phyloP scores from a whole-genome alignment of 1,140 invertebrate species.

The Elymnias hypermnestra region DNA sequence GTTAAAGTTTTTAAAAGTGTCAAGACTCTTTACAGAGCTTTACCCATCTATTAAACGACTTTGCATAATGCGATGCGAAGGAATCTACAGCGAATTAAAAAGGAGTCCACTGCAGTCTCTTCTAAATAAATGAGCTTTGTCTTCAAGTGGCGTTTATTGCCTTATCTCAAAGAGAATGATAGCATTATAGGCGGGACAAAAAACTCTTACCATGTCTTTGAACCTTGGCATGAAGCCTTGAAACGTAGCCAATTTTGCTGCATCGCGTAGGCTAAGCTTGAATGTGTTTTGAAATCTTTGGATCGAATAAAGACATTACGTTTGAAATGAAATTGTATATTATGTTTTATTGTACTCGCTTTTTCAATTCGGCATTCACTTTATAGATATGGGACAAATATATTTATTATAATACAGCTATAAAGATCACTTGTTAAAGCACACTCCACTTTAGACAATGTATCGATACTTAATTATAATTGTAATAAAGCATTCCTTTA shows the following conservation, averaged over 20 bases:
- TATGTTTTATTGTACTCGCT: too few species aligned
- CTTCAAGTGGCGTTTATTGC: slow-evolving; percentile 67
- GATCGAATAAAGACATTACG: slow-evolving; percentile 25
- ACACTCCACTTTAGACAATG: too few species aligned
- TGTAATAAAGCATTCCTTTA: too few species aligned
- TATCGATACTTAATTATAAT: too few species aligned
- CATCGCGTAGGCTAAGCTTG: slow-evolving; percentile 44
- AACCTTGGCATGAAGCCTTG: slow-evolving; percentile 64
- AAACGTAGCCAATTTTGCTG: slow-evolving; percentile 56
- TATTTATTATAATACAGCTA: too few species aligned
- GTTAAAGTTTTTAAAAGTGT: slow-evolving; percentile 21
- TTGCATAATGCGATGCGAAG: slow-evolving; percentile 48
- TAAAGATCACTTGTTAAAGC: too few species aligned
- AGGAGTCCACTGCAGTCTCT: slow-evolving; percentile 46
- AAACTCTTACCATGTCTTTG: slow-evolving; percentile 61
- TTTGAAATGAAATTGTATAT: slow-evolving; percentile 18
- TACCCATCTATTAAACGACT: slow-evolving; percentile 20
- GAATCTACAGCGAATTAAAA: slow-evolving; percentile 47
- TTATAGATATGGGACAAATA: too few species aligned
- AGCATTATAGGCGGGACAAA: slow-evolving; percentile 58
- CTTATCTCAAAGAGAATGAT: slow-evolving; percentile 66
- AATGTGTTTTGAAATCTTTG: slow-evolving; percentile 43
- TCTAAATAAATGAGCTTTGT: slow-evolving; percentile 60
- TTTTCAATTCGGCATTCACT: too few species aligned
- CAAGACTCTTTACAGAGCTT: slow-evolving; percentile 28